These are phyloP conservation scores for Pseudomugil tenellus DNA, from an alignment of 2,797 vertebrate species.

Conservation along the genomic window DNA sequence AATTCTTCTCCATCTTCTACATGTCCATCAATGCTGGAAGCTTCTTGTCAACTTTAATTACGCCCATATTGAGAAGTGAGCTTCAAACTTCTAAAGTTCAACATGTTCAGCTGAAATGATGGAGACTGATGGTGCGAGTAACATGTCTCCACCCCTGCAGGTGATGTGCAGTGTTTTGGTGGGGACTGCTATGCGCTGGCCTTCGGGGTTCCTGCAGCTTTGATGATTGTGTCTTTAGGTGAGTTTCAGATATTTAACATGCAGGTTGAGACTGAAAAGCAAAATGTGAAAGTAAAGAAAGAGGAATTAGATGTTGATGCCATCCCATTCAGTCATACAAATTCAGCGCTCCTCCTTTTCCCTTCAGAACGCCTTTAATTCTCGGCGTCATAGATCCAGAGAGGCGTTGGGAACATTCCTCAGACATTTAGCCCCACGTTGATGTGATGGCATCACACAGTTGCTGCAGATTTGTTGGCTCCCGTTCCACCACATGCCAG, in stretches of 20 bases:
- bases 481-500: too few species aligned
- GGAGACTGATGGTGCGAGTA: fast-evolving
- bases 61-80: constrained; percentile 93
- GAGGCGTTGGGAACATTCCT: too few species aligned
- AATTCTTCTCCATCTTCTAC: constrained; percentile 99
- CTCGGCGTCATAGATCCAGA: not conserved
- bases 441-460: not conserved
- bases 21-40: constrained; percentile 96
- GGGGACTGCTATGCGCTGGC: constrained; percentile 94
- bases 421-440: too few species aligned
- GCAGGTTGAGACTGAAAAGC: not conserved
- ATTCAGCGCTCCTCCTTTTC: too few species aligned
- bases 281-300: not conserved
- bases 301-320: not conserved
- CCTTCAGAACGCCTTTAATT: too few species aligned
- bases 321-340: not conserved
- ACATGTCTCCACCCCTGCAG: constrained; percentile 72
- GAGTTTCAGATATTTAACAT: constrained; percentile 63
- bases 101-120: fast-evolving
- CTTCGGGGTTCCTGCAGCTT: constrained; percentile 91
- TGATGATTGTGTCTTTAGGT: constrained; percentile 94
- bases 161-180: constrained; percentile 93
- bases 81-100: not conserved
- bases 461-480: not conserved
- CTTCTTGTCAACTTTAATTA: constrained; percentile 93